phyloP scores from a whole-genome alignment of 2,797 vertebrate species.

The Lophius americanus region DNA sequence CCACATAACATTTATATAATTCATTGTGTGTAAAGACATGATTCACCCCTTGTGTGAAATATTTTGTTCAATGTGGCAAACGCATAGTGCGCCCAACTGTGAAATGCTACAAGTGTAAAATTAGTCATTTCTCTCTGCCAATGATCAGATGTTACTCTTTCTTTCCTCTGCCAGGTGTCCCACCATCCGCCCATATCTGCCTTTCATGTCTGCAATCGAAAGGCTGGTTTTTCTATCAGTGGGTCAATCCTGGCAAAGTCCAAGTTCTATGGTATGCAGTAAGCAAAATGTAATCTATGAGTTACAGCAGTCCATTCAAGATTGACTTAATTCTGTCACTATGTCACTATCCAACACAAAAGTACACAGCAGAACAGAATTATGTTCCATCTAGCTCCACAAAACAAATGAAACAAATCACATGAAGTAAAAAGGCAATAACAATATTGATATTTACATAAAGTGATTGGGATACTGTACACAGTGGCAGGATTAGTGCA shows the following conservation, averaged over 20 bases:
- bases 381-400: no score
- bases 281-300: not conserved
- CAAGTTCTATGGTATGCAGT: slow-evolving; percentile 91
- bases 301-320: not conserved
- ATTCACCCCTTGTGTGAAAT: slow-evolving; percentile 9
- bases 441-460: no score
- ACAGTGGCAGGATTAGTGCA: no score
- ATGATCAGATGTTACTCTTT: slow-evolving; percentile 12
- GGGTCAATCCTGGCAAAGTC: slow-evolving; percentile 95
- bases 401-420: no score
- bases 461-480: no score
- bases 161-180: slow-evolving; percentile 85
- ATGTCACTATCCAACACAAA: no score
- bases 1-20: not conserved
- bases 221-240: slow-evolving; percentile 93
- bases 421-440: no score
- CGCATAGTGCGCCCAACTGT: slow-evolving; percentile 7
- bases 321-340: no score
- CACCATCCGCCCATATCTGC: slow-evolving; percentile 96
- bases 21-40: not conserved
- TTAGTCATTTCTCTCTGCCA: slow-evolving; percentile 3
- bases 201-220: slow-evolving; percentile 95
- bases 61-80: not conserved
- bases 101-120: slow-evolving; percentile 3
- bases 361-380: no score